phyloP scores from a whole-genome alignment of 2,113 vertebrate species.

The Calyptomena viridis region DNA sequence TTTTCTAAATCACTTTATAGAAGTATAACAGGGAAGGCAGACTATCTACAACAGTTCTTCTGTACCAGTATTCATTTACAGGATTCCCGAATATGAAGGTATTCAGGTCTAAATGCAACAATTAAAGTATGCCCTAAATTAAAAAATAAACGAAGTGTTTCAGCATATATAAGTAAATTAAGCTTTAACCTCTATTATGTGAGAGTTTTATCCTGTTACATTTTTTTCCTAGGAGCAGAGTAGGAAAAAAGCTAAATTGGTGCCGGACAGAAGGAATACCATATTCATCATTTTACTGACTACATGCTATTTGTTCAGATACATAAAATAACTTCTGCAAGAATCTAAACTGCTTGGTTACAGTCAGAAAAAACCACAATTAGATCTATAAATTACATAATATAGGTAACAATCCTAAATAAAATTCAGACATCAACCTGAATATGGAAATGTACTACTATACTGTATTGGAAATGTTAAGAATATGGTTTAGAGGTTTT shows the following conservation, averaged over 20 bases:
- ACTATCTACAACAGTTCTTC: neutral
- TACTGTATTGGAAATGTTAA: neutral
- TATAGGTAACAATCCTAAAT: neutral
- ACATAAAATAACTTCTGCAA: neutral
- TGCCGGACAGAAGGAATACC: neutral
- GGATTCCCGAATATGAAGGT: neutral
- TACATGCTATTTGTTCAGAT: neutral
- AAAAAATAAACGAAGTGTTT: neutral
- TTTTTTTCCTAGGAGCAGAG: neutral
- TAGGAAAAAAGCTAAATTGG: neutral
- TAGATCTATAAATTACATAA: neutral
- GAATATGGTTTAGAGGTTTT: neutral
- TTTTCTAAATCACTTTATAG: constrained; percentile 12
- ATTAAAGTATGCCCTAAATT: neutral
- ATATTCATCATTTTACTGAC: neutral
- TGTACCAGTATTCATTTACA: neutral
- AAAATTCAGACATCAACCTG: neutral
- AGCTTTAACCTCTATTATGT: neutral
- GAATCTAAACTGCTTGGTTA: neutral
- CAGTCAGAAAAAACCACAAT: neutral
- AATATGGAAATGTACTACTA: neutral
- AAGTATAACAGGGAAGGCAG: neutral
- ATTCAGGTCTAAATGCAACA: neutral
- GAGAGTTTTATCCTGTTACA: neutral
- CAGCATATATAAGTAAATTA: neutral